Conservation (phyloP, 2,797 vertebrate genomes). For the Hippocampus kuda region DNA sequence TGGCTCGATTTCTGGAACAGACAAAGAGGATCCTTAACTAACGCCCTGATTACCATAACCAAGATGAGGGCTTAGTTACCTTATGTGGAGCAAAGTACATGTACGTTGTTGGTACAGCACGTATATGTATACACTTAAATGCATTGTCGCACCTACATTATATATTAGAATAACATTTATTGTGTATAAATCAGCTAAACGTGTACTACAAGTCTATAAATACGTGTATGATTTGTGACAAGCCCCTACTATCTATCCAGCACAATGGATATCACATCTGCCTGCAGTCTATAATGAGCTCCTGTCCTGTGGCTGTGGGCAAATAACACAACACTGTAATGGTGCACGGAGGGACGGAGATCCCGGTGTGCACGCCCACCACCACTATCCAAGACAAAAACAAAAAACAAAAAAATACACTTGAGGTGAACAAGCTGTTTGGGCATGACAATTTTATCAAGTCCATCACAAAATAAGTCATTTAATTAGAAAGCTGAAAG, state of each 20-base stretch:
- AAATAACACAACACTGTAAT: constrained; percentile 37
- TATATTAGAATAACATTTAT: constrained; percentile 29
- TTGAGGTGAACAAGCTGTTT: neutral
- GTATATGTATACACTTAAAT: neutral
- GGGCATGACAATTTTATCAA: neutral
- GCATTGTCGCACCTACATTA: neutral
- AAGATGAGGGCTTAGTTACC: constrained; percentile 33
- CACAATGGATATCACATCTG: constrained; percentile 46
- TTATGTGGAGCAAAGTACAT: constrained; percentile 14
- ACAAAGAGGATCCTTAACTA: constrained; percentile 55
- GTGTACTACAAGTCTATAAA: neutral
- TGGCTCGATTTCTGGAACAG: constrained; percentile 90
- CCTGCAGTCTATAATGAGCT: constrained; percentile 52
- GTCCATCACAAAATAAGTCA: neutral
- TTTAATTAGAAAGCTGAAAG: neutral
- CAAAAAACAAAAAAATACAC: constrained; percentile 5
- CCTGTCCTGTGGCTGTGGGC: constrained; percentile 50
- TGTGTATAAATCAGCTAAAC: constrained; percentile 14
- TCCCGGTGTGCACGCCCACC: constrained; percentile 8
- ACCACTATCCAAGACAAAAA: constrained; percentile 15
- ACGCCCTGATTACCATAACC: constrained; percentile 46
- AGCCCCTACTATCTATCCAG: constrained; percentile 18
- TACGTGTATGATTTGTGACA: neutral
- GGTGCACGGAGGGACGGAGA: constrained; percentile 23
- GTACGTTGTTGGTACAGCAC: constrained; percentile 19